phyloP scores from a whole-genome alignment of 2,797 vertebrate species.

The Myioborus melanocephalus region DNA sequence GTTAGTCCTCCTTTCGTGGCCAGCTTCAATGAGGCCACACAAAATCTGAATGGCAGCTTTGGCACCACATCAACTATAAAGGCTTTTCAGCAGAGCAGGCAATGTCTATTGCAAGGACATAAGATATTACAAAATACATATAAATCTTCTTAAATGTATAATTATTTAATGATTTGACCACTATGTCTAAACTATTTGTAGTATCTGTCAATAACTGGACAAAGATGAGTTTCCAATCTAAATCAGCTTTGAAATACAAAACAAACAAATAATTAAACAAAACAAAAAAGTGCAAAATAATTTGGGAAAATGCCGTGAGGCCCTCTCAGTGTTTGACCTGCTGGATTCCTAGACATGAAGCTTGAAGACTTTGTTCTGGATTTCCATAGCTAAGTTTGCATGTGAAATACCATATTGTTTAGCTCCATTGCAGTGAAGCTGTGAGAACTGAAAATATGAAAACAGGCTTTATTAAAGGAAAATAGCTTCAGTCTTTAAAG shows the following conservation, averaged over 20 bases:
- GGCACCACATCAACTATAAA: not conserved
- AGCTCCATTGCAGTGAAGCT: not conserved
- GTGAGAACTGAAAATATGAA: not conserved
- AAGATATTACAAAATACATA: not conserved
- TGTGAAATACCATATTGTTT: slow-evolving; percentile 9
- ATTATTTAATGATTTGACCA: not conserved
- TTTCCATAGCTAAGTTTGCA: not conserved
- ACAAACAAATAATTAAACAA: not conserved
- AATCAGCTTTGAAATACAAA: not conserved
- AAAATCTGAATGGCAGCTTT: slow-evolving; percentile 1
- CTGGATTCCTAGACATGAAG: not conserved
- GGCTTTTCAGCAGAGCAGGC: not conserved
- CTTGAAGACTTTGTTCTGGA: not conserved
- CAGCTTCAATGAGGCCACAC: not conserved
- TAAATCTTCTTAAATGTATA: not conserved
- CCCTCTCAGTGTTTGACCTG: not conserved
- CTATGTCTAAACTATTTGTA: not conserved
- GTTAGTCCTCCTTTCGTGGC: not conserved
- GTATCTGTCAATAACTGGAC: not conserved
- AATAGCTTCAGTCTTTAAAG: not conserved
- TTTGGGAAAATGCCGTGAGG: not conserved
- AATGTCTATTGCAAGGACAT: not conserved
- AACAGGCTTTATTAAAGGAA: not conserved
- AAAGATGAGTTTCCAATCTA: not conserved
- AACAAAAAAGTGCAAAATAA: not conserved